These are phyloP conservation scores for Leptinotarsa juncta DNA, from an alignment of 2,888 invertebrate species.

Conservation along the genomic window DNA sequence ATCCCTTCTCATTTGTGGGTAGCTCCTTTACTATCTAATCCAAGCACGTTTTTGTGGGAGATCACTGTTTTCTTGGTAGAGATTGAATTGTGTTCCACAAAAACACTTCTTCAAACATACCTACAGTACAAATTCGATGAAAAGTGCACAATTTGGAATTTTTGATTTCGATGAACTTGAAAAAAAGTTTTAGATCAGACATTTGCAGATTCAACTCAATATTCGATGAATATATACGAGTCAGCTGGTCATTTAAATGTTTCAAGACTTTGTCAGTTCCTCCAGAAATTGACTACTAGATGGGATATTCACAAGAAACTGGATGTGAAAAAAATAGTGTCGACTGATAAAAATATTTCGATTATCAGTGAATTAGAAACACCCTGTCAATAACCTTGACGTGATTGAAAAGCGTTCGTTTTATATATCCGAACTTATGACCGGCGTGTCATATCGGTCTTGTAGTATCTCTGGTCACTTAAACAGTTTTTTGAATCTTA, in stretches of 20 bases:
- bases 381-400: conserved; percentile 55
- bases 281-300: background rate
- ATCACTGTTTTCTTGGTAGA: too few relatives aligned
- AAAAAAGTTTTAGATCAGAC: too few relatives aligned
- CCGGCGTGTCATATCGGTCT: conserved; percentile 40
- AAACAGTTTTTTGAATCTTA: background rate
- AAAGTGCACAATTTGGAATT: too few relatives aligned
- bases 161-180: too few relatives aligned
- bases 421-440: conserved; percentile 55
- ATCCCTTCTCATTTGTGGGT: too few relatives aligned
- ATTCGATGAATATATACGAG: background rate
- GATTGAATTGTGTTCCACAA: too few relatives aligned
- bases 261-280: background rate
- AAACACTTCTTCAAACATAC: too few relatives aligned
- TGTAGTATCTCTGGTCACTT: background rate
- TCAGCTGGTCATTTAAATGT: background rate
- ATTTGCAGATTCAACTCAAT: too few relatives aligned
- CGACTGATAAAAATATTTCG: background rate
- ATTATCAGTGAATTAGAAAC: conserved; percentile 1
- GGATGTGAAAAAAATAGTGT: background rate
- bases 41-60: too few relatives aligned
- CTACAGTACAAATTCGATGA: too few relatives aligned
- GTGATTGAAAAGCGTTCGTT: conserved; percentile 59
- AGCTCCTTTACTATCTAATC: too few relatives aligned
- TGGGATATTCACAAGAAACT: background rate